Evolutionary conservation across 2,113 vertebrate genomes (phyloP).

Genomic region (Brevimyrus niger): DNA sequence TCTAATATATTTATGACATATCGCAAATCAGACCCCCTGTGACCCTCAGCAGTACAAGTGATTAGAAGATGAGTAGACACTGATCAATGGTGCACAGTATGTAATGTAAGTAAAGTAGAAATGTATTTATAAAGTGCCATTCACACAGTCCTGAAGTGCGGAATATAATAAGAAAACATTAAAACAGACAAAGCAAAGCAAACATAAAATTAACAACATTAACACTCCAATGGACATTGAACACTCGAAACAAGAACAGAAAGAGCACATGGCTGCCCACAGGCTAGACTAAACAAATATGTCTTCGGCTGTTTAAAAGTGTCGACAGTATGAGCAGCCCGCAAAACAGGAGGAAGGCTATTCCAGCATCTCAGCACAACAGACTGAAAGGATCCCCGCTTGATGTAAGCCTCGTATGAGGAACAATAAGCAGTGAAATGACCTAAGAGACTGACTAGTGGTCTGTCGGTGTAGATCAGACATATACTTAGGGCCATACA

Average conservation of each 20-base stretch:
- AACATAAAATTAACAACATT: neutral
- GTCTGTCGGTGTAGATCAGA: neutral
- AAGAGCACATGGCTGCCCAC: neutral
- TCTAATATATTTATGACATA: neutral
- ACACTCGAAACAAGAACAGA: neutral
- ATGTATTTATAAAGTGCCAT: neutral
- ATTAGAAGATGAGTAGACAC: neutral
- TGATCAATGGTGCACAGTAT: neutral
- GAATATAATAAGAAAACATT: neutral
- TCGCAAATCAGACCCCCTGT: neutral
- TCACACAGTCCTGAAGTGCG: neutral
- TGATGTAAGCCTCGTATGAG: neutral
- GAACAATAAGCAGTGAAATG: neutral
- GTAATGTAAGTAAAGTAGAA: neutral
- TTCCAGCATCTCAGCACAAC: neutral
- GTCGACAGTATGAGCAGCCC: neutral
- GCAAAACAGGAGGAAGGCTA: neutral
- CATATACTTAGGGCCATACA: neutral
- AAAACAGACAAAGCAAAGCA: neutral
- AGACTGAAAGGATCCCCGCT: neutral
- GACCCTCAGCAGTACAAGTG: neutral
- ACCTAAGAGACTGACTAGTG: neutral
- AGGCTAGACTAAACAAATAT: neutral
- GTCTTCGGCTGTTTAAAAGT: neutral
- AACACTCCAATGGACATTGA: neutral